Conservation (phyloP, 2,888 invertebrate genomes). For the Philhelius pedissequus region DNA sequence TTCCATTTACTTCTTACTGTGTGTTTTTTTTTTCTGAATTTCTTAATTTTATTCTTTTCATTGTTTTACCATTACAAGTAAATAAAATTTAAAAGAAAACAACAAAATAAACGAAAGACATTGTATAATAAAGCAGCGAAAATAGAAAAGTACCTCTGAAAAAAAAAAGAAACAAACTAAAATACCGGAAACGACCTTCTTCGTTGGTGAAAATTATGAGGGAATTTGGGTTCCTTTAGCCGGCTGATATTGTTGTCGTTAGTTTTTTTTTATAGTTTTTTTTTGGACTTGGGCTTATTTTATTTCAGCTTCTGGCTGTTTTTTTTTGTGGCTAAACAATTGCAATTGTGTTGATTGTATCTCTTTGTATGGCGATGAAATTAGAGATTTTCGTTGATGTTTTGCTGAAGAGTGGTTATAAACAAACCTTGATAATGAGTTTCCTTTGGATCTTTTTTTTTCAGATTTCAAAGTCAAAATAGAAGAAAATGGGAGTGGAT, state of each 20-base stretch:
- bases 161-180: constrained; percentile 11
- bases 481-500: constrained; percentile 18
- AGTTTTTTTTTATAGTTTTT: neutral
- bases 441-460: neutral
- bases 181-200: constrained; percentile 67
- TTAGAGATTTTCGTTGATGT: constrained; percentile 58
- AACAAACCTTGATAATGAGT: constrained; percentile 49
- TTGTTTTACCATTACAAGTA: constrained; percentile 43
- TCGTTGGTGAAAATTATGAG: constrained; percentile 67
- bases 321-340: constrained; percentile 26
- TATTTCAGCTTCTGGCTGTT: neutral
- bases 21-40: constrained; percentile 49
- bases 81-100: neutral
- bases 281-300: neutral
- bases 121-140: constrained; percentile 40
- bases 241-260: neutral
- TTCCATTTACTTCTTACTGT: neutral
- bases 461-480: neutral
- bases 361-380: constrained; percentile 46
- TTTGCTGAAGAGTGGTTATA: constrained; percentile 17
- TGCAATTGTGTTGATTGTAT: constrained; percentile 54
- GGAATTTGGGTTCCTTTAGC: constrained; percentile 33
- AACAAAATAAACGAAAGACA: neutral
- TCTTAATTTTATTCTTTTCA: constrained; percentile 50
- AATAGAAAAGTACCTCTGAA: constrained; percentile 62